Percentiles rank a stretch among this genome's conserved stretches.
Conservation (phyloP, 2,888 invertebrate species). For the Lasioglossum malachurum region DNA sequence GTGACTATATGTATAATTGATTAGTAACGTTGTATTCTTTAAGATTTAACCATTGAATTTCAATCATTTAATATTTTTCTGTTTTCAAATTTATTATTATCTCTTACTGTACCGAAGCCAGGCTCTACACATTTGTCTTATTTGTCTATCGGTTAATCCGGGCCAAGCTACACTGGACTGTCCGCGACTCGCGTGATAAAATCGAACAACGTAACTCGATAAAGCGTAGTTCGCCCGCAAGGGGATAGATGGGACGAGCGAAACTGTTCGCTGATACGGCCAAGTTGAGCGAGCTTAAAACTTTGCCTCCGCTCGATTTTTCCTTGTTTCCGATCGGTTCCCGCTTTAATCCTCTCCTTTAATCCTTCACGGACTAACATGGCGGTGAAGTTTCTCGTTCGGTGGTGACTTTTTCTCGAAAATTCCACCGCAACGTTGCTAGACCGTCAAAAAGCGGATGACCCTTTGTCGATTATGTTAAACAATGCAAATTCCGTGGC, state of each 20-base stretch:
- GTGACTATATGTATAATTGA: no score
- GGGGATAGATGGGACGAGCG: neutral
- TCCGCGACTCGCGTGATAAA: neutral
- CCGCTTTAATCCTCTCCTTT: constrained; percentile 11
- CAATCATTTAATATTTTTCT: no score
- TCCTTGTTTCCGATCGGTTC: neutral
- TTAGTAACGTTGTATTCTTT: no score
- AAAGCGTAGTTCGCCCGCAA: neutral
- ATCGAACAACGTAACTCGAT: neutral
- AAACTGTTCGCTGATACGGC: neutral
- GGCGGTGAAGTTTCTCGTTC: constrained; percentile 14
- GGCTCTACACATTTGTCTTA: neutral
- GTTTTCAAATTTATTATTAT: no score
- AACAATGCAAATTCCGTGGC: neutral
- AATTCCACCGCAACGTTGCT: no score
- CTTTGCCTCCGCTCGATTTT: neutral
- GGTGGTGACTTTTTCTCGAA: constrained; percentile 7
- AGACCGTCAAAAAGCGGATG: neutral
- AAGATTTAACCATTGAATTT: no score
- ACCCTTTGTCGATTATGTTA: neutral
- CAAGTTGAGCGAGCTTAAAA: neutral
- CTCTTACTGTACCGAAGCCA: neutral
- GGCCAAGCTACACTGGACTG: neutral
- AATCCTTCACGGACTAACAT: neutral
- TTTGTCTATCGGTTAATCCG: neutral